phyloP scores from a whole-genome alignment of 2,888 invertebrate genomes.

The Machimus rusticus region DNA sequence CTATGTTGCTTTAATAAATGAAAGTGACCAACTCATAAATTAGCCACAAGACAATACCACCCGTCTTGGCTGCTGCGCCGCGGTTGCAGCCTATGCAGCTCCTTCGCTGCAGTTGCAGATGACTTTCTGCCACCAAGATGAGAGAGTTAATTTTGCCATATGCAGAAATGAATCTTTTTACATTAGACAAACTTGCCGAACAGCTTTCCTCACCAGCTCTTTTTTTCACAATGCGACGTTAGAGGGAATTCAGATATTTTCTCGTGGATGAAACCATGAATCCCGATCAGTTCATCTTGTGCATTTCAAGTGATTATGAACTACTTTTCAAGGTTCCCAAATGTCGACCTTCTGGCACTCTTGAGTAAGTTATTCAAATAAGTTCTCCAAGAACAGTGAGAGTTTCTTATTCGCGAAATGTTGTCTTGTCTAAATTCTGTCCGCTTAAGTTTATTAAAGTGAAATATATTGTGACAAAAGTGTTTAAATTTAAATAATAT shows the following conservation, averaged over 20 bases:
- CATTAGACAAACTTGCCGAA: neutral
- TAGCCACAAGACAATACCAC: neutral
- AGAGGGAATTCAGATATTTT: slow-evolving; percentile 29
- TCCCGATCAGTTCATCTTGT: slow-evolving; percentile 16
- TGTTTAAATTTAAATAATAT: neutral
- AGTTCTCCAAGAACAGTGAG: neutral
- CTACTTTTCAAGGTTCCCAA: slow-evolving; percentile 32
- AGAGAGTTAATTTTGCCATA: slow-evolving; percentile 31
- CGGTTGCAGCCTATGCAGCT: neutral
- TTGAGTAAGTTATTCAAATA: slow-evolving; percentile 17
- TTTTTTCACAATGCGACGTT: neutral
- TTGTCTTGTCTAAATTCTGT: neutral
- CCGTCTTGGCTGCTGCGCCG: neutral
- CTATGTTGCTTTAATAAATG: neutral
- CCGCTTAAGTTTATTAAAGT: neutral
- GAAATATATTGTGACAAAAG: neutral
- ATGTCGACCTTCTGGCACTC: slow-evolving; percentile 30
- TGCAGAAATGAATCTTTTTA: slow-evolving; percentile 6
- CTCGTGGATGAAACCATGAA: slow-evolving; percentile 2
- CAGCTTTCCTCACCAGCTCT: slow-evolving; percentile 20
- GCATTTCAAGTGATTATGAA: slow-evolving; percentile 27
- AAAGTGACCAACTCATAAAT: slow-evolving; percentile 28
- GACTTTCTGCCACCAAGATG: neutral
- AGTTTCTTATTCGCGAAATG: neutral
- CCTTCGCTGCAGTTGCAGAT: neutral